These are phyloP conservation scores for Whitmania pigra DNA, from an alignment of 1,140 invertebrate genomes.

Conservation along the genomic window DNA sequence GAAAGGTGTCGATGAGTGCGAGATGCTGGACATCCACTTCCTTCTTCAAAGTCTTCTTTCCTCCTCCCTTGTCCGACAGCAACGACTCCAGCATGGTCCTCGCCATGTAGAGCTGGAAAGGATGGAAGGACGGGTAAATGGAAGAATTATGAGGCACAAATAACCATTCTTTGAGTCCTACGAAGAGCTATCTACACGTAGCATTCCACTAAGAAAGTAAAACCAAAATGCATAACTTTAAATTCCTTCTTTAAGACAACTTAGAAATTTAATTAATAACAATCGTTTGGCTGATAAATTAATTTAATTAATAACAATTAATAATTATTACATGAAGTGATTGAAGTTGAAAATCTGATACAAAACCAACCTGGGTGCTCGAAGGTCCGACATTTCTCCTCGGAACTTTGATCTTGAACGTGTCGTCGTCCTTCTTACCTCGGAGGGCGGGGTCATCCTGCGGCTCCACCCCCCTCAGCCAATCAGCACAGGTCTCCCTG, in stretches of 20 bases:
- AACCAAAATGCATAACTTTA: no score
- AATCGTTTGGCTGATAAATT: no score
- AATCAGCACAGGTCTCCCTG: slow-evolving; percentile 88
- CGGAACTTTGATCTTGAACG: slow-evolving; percentile 82
- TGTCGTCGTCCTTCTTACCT: slow-evolving; percentile 86
- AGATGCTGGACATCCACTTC: slow-evolving; percentile 88
- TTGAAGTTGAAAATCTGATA: background rate
- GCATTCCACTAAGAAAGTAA: no score
- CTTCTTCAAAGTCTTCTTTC: slow-evolving; percentile 81
- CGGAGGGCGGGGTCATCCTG: slow-evolving; percentile 80
- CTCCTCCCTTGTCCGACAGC: slow-evolving; percentile 83
- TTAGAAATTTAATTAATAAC: no score
- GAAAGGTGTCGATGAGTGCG: slow-evolving; percentile 82
- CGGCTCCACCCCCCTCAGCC: slow-evolving; percentile 78
- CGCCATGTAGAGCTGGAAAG: slow-evolving; percentile 92
- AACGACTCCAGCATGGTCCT: slow-evolving; percentile 95
- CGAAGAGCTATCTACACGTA: no score
- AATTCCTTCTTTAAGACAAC: no score
- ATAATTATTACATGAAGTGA: no score
- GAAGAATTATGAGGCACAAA: background rate
- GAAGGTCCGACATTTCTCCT: slow-evolving; percentile 72
- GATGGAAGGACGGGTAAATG: background rate
- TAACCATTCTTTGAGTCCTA: background rate
- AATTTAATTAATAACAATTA: no score
- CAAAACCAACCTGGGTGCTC: slow-evolving; percentile 42